phyloP scores from a whole-genome alignment of 2,113 vertebrate species.

The Sylvia atricapilla region DNA sequence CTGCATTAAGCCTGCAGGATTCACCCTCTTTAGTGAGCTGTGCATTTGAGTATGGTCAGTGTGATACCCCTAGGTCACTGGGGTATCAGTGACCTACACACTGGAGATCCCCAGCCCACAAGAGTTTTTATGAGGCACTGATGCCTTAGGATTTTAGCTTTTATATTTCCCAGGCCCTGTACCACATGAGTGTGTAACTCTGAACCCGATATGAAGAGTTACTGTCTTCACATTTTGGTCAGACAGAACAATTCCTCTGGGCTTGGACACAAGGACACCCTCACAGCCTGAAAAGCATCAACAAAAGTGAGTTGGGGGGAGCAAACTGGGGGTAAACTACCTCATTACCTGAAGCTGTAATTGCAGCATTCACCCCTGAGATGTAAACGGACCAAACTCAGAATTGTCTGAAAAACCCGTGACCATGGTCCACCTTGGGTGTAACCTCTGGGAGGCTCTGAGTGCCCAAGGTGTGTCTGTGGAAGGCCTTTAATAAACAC shows the following conservation, averaged over 20 bases:
- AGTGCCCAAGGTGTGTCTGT: background rate
- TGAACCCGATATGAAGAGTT: background rate
- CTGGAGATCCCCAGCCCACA: background rate
- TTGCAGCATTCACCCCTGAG: background rate
- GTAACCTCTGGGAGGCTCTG: background rate
- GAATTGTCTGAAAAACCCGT: background rate
- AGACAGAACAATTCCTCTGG: background rate
- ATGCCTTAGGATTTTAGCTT: background rate
- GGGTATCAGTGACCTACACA: no score
- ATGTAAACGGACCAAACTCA: background rate
- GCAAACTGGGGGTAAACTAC: background rate
- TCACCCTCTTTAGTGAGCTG: no score
- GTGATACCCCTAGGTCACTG: no score
- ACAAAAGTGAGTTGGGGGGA: background rate
- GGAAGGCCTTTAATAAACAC: background rate
- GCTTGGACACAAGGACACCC: background rate
- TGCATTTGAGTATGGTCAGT: no score
- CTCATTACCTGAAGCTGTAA: background rate
- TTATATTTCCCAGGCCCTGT: no score
- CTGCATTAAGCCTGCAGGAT: no score
- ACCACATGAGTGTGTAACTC: background rate
- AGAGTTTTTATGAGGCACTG: background rate
- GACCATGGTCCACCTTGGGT: background rate
- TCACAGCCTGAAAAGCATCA: background rate
- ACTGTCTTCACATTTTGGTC: background rate